Conservation (phyloP, 1,140 invertebrate species). For the Nasonia giraulti region DNA sequence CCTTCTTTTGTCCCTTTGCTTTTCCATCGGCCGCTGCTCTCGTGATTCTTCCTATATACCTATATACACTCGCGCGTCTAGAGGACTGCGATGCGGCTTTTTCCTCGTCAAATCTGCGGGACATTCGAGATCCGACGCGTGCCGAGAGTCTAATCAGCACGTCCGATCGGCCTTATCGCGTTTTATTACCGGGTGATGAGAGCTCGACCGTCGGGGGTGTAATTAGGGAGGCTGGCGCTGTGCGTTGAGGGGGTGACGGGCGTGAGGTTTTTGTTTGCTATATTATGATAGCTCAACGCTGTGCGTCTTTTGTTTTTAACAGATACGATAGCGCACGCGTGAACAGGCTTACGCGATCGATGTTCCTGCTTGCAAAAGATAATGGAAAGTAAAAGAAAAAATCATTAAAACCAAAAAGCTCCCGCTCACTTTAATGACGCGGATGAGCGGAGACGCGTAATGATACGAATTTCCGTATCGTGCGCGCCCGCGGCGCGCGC, state of each 20-base stretch:
- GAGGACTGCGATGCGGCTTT: background rate
- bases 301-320: too few species aligned
- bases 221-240: background rate
- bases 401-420: background rate
- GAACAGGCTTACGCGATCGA: background rate
- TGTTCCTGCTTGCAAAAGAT: background rate
- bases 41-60: background rate
- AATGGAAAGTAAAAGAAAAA: background rate
- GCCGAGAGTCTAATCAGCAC: constrained; percentile 10
- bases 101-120: constrained; percentile 18
- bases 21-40: background rate
- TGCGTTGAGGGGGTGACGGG: background rate
- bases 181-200: constrained; percentile 27
- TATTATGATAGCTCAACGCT: too few species aligned
- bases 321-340: background rate
- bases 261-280: too few species aligned
- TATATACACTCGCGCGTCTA: background rate
- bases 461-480: constrained; percentile 66
- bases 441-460: constrained; percentile 67
- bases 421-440: constrained; percentile 59
- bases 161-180: constrained; percentile 19
- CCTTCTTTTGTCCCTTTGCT: constrained; percentile 30
- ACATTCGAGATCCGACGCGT: constrained; percentile 11
- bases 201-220: background rate
- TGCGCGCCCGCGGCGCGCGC: constrained; percentile 54